Conservation (phyloP, 2,113 vertebrate species). For the Corythornis vintsioides region DNA sequence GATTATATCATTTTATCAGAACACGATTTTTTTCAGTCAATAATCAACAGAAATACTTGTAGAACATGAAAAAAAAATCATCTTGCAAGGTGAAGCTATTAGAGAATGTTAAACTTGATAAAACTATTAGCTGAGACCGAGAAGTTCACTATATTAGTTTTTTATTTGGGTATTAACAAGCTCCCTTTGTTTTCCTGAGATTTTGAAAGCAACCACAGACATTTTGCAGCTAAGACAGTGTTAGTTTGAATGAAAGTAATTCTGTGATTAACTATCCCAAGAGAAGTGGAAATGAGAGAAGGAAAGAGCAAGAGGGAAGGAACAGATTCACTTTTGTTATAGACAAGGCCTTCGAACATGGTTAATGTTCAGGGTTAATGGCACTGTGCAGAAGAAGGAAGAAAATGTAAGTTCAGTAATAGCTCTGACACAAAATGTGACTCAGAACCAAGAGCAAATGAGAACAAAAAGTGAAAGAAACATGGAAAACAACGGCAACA, state of each 20-base stretch:
- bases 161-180: conserved; percentile 54
- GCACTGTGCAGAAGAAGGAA: conserved; percentile 61
- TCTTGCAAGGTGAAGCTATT: conserved; percentile 44
- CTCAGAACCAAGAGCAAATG: conserved; percentile 54
- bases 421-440: conserved; percentile 42
- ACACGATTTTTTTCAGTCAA: neutral
- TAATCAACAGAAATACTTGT: conserved; percentile 34
- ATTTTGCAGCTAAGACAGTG: conserved; percentile 71
- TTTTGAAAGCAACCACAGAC: conserved; percentile 92
- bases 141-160: conserved; percentile 69
- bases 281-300: conserved; percentile 51
- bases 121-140: conserved; percentile 57
- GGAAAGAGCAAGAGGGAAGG: conserved; percentile 40
- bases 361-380: conserved; percentile 75
- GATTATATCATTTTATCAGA: neutral
- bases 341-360: conserved; percentile 78
- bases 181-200: neutral
- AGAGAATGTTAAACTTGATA: conserved; percentile 60
- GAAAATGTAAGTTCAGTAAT: conserved; percentile 50
- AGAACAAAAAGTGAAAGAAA: conserved; percentile 53
- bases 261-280: conserved; percentile 63
- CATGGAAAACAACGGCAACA: conserved; percentile 73
- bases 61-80: conserved; percentile 23
- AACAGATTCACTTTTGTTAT: conserved; percentile 71
- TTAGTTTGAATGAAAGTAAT: conserved; percentile 73